Evolutionary conservation across 2,113 vertebrate genomes (phyloP).

Genomic region (Phodopus roborovskii): DNA sequence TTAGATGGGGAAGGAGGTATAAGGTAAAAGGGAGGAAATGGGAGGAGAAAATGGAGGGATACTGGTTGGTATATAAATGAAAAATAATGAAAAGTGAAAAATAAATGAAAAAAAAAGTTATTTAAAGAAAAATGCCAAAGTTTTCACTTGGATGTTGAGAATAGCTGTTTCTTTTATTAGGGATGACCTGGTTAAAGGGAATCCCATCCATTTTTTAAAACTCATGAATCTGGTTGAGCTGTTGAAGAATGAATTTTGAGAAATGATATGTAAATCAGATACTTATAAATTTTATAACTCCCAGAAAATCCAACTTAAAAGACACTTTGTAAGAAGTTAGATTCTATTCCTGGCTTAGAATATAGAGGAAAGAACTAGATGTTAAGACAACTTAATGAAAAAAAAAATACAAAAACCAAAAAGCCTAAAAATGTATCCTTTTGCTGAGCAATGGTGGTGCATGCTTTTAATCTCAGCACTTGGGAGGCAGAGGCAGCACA

Average conservation of each 20-base stretch:
- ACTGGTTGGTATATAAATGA: no score
- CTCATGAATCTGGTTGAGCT: neutral
- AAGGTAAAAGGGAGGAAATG: no score
- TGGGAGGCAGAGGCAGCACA: neutral
- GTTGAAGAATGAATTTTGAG: slow-evolving; percentile 4
- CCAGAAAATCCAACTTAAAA: slow-evolving; percentile 8
- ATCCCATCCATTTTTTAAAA: neutral
- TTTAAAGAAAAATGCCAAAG: neutral
- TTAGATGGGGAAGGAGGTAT: no score
- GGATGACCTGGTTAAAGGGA: neutral
- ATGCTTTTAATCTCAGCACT: neutral
- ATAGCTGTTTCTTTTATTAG: neutral
- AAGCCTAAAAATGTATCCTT: neutral
- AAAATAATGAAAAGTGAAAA: no score
- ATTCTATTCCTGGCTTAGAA: neutral
- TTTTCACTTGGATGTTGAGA: neutral
- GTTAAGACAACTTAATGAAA: slow-evolving; percentile 41
- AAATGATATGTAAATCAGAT: slow-evolving; percentile 15
- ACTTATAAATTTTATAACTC: neutral
- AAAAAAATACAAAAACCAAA: neutral
- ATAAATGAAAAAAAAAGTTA: no score
- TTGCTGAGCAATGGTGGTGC: neutral
- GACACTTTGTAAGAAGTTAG: slow-evolving; percentile 32
- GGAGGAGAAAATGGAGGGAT: no score
- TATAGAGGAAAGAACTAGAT: neutral